Evolutionary conservation across 1,140 invertebrate species (phyloP), one percentile per base, ranked within the genome.

Genomic region (Dysdera silvatica): DNA sequence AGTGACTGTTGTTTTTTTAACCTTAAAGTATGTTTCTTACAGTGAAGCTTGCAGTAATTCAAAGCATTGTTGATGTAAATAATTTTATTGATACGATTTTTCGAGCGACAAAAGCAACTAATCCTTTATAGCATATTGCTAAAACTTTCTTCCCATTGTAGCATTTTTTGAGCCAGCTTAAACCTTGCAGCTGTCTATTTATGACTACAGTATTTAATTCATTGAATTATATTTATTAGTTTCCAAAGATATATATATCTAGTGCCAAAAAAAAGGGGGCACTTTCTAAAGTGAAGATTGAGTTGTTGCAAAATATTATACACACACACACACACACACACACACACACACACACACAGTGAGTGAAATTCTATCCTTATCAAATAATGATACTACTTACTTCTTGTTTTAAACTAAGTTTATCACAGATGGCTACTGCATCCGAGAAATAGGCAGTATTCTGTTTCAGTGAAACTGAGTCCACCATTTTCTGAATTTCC

Each of bases 401-500:
- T 26, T 64, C 61, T 64, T 64, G 45, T 26, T 64, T 64, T 18
- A 52, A 28, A 33, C 33, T 58, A 8, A 64, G 33, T 53, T 64
- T 64, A 37, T 64, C 61, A 64, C 61, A 64, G 23, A 64, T 64
- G 35, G 54, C 37, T 57, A 35, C 33, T 41, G 61, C 61, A 64
- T 64, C 58, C 35, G 55, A 49, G 26, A 56, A 20, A 37, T 47
- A 58, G 14, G 40, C 61, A 33, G n/a, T n/a, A 32, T 45, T 53
- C 16, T 48, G 23, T 26, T 41, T 37, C 14, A 48, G 3, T 0
- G 26, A n/a, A n/a, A 23, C 51, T 32, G 31, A 37, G 8, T 29
- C 23, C 18, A 64, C 47, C 26, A 43, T 58, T 16, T 58, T 24
- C 28, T 64, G 20, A 18, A 64, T 18, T 43, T 64, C 53, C 14